Evolutionary conservation across 2,797 vertebrate genomes (phyloP), one percentile per base, ranked within the genome.

Genomic region (Manis javanica): DNA sequence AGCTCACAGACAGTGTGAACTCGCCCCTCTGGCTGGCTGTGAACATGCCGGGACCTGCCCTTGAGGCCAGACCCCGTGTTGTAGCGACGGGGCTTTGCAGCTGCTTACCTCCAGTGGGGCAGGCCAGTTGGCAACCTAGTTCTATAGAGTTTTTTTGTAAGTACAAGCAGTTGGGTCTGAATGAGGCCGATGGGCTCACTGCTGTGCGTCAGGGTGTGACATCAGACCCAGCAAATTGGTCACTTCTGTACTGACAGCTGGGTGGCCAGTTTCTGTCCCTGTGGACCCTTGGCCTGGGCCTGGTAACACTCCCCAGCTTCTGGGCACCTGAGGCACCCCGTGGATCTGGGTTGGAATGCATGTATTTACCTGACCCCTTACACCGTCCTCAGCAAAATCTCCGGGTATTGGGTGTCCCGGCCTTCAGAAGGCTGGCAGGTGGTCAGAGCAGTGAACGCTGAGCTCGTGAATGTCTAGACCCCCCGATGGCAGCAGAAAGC

Each of bases 241-340:
- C 26, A 13, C 72, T 21, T 69, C 29, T 34, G 23, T 24, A 61
- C 9, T 37, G 29, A 11, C 63, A 8, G 18, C 34, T 18, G 13
- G 0, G 46, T 0, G 31, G 49, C 34, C 3, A 23, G 19, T 34
- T 59, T 39, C 86, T 29, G 24, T 26, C 31, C 57, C 31, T 31
- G 55, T 79, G 83, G 13, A 14, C 64, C 14, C 23, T 72, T 2
- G 12, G 11, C 39, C 7, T 5, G n/a, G n/a, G 29, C 71, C 31
- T 15, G 31, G 66, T 46, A 46, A 46, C 46, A 46, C 46, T 46
- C 11, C 46, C 12, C 46, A 46, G 46, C 46, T 71, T 59, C 42
- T 3, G 0, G 39, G 9, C 23, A 19, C 19, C n/a, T 0, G 1
- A 29, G 61, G 53, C 1, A 0, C 37, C 26, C n/a, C 7, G 1